These are phyloP conservation scores for Mythimna loreyi DNA, from an alignment of 2,888 invertebrate genomes.

Conservation along the genomic window DNA sequence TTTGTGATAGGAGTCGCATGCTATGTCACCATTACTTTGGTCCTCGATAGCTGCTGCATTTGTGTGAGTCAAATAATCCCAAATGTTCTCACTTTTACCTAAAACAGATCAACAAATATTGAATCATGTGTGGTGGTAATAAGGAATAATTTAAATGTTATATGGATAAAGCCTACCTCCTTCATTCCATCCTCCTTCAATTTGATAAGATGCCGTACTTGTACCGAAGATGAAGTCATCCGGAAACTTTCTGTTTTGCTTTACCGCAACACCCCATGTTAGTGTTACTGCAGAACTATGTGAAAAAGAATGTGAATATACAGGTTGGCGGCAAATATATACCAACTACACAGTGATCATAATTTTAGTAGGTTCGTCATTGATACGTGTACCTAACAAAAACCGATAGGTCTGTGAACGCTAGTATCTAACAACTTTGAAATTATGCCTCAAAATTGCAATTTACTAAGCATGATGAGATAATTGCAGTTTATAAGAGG, in stretches of 20 bases:
- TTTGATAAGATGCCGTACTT: conserved; percentile 68
- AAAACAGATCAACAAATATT: conserved; percentile 3
- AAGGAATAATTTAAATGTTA: not conserved
- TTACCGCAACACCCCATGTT: conserved; percentile 24
- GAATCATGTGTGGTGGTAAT: not conserved
- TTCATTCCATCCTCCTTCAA: conserved; percentile 69
- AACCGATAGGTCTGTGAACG: too few species aligned
- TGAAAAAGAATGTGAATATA: not conserved
- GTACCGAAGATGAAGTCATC: conserved; percentile 64
- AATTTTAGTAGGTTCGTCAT: too few species aligned
- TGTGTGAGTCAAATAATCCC: conserved; percentile 74
- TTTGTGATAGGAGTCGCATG: conserved; percentile 91
- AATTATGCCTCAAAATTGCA: too few species aligned
- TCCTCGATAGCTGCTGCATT: conserved; percentile 68
- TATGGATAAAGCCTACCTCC: conserved; percentile 55
- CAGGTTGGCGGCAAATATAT: too few species aligned
- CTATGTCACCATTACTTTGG: conserved; percentile 88
- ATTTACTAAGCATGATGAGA: too few species aligned
- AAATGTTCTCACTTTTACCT: conserved; percentile 76
- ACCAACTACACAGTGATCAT: not conserved
- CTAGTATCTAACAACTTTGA: too few species aligned
- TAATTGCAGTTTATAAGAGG: too few species aligned
- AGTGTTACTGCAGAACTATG: conserved; percentile 34
- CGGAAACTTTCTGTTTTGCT: conserved; percentile 58
- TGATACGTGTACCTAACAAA: too few species aligned